phyloP scores from a whole-genome alignment of 2,888 invertebrate species.

The Andrena fulva region DNA sequence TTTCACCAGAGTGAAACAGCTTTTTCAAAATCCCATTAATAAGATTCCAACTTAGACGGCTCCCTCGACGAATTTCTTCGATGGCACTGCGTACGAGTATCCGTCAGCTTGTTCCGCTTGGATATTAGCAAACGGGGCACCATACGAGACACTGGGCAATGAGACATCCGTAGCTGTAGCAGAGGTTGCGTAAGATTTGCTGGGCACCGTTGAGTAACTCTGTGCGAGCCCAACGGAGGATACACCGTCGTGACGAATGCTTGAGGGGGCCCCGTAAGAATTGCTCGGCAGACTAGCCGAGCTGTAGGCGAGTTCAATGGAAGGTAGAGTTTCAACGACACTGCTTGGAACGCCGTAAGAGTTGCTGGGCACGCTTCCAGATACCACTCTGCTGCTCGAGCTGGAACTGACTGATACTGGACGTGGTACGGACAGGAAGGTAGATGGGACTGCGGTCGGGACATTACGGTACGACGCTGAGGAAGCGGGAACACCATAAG shows the following conservation, averaged over 20 bases:
- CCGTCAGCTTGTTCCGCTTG: neutral
- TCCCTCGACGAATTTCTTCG: constrained; percentile 1
- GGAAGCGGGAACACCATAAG: neutral
- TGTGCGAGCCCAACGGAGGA: neutral
- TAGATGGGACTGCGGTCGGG: neutral
- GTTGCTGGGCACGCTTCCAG: neutral
- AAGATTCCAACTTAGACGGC: neutral
- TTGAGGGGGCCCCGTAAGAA: neutral
- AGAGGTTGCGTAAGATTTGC: neutral
- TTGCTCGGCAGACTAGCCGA: neutral
- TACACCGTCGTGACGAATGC: neutral
- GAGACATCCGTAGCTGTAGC: neutral
- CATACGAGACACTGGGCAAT: neutral
- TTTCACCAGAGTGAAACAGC: neutral
- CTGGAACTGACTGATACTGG: neutral
- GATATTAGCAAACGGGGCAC: neutral
- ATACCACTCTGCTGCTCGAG: neutral
- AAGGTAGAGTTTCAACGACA: neutral
- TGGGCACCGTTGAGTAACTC: neutral
- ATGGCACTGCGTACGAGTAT: neutral
- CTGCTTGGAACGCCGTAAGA: neutral
- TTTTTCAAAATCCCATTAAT: neutral
- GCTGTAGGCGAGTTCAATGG: neutral
- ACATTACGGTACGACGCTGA: too few relatives aligned
- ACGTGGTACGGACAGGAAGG: neutral